Base-by-base conservation (phyloP, 1,140 invertebrate genomes). In the Belonocnema kinseyi region DNA sequence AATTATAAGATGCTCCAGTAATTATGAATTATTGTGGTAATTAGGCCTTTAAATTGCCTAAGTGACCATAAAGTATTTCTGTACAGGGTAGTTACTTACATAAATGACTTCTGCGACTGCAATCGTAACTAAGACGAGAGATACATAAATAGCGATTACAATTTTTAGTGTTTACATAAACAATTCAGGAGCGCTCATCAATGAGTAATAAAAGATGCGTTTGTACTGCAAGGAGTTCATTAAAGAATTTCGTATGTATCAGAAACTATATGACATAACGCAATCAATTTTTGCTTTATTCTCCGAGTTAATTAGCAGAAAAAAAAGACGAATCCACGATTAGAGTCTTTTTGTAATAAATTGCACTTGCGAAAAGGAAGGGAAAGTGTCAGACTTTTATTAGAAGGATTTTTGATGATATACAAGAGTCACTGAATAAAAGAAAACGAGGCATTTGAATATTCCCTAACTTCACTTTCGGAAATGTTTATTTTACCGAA, bases 91-190 rank as follows among this genome's bases (percentile, higher is more conserved):
- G 13, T 66, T 40, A 66, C 26, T 66, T 66, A 66, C 33, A 33
- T 33, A 66, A 66, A 33, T 66, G 61, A 66, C 58, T 56, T 56
- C 54, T 56, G 21, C 17, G 61, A 40, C 61, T 66, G 33, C 40
- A 40, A 66, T 8, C 40, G 61, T 66, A 66, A 40, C 61, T 66
- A 4, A 66, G 40, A n/a, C 40, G n/a, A 66, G 14, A 66, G 33
- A 66, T 46, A 46, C 40, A 46, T 46, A 7, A 11, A 46, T 46
- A 46, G 7, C 14, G 61, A 66, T 66, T 66, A 66, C 16, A 66
- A 13, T 16, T 66, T 66, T 66, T 66, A 66, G 61, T n/a, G 33
- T 66, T 66, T 46, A 66, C 61, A 66, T 66, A 66, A 66, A 16
- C 26, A 33, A 66, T 33, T 66, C 33, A 40, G n/a, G 12, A 40